These are phyloP conservation scores for Panurus biarmicus DNA, from an alignment of 2,113 vertebrate species.

Conservation along the genomic window DNA sequence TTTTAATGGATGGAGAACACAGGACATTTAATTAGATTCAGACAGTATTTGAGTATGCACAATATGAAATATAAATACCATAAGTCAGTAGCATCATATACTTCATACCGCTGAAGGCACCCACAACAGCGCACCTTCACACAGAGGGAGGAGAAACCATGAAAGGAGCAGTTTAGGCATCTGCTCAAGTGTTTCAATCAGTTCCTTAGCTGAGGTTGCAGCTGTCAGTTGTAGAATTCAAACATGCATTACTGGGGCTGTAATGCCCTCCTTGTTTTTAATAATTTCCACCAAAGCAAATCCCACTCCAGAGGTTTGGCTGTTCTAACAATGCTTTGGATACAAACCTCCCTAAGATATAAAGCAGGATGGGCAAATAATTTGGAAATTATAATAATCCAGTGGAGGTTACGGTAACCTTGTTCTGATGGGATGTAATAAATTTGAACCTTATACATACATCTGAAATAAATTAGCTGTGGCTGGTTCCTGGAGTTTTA, in stretches of 20 bases:
- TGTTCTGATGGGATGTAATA: constrained; percentile 15
- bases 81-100: not conserved
- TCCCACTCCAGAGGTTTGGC: not conserved
- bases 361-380: constrained; percentile 17
- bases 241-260: not conserved
- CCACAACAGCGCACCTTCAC: not conserved
- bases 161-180: not conserved
- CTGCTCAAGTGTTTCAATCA: not conserved
- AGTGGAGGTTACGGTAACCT: constrained; percentile 30
- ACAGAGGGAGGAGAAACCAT: not conserved
- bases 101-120: not conserved
- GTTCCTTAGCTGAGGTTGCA: not conserved
- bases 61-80: not conserved
- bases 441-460: not conserved
- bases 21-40: not conserved
- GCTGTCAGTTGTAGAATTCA: not conserved
- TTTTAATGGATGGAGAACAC: not conserved
- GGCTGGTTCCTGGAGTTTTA: not conserved
- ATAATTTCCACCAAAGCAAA: not conserved
- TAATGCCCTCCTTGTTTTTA: not conserved
- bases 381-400: constrained; percentile 44
- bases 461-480: constrained; percentile 34
- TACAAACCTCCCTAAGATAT: not conserved
- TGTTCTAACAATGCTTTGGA: constrained; percentile 3
- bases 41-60: not conserved